Evolutionary conservation across 2,113 vertebrate species (phyloP), one percentile per base, ranked within the genome.

Genomic region (Tichodroma muraria): DNA sequence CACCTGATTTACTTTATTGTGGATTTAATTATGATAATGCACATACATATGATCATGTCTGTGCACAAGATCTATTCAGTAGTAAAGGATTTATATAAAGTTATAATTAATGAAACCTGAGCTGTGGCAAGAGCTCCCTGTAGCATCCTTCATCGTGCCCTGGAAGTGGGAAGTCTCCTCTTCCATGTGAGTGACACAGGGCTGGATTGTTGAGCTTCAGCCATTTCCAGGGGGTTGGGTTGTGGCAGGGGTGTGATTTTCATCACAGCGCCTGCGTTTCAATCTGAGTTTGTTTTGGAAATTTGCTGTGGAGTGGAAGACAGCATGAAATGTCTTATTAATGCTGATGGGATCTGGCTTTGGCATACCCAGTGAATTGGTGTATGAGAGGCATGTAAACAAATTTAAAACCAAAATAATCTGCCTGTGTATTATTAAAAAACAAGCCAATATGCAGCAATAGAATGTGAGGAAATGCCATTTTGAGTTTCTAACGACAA

Each of bases 111-210:
- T 27, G 45, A 79, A 93, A 69, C 31, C 45, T 53, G 69, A 75
- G 83, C 89, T 53, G 86, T 8, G 15, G 2, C 52, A 13, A 14
- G 96, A 44, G 52, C 85, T 94, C 80, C 65, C 72, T 9, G 72
- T 3, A 44, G 77, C 77, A 81, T 90, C 86, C 69, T 59, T 61
- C 33, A 8, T 31, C 42, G 0, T 2, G 8, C 5, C 71, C 88
- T 37, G 72, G 5, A 3, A 38, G 65, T 4, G 53, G 77, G 80
- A 72, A 20, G 13, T 18, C 27, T 53, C 50, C 28, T 59, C 11
- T 59, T 63, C 38, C 0, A 0, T 10, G 30, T 4, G 52, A 38
- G 9, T 11, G 40, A 1, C 61, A 6, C 33, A 0, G 5, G 22
- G 52, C 15, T 59, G 82, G 27, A 2, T 64, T 37, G 2, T 8